Conservation (phyloP, 2,113 vertebrate genomes). For the Empidonax alnorum region DNA sequence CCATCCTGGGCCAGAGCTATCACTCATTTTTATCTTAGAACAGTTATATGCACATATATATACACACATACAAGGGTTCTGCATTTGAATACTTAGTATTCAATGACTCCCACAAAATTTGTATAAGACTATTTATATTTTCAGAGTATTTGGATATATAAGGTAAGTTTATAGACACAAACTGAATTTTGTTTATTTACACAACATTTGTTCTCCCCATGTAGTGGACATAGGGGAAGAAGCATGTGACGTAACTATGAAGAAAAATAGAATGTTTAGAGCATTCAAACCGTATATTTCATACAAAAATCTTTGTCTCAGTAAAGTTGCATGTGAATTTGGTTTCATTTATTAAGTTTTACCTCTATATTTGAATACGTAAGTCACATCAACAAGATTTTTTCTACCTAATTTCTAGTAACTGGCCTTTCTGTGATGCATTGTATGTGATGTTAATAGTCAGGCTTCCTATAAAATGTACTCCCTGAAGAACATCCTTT, state of each 20-base stretch:
- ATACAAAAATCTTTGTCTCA: neutral
- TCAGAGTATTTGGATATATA: neutral
- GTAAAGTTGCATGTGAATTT: neutral
- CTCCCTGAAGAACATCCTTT: neutral
- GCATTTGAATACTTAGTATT: neutral
- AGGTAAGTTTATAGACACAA: neutral
- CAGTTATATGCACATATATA: neutral
- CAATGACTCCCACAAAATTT: neutral
- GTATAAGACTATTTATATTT: neutral
- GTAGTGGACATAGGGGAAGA: neutral
- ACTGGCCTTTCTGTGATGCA: neutral
- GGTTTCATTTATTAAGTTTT: neutral
- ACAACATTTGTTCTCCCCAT: neutral
- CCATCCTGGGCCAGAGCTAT: neutral
- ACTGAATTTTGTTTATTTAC: neutral
- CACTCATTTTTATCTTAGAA: neutral
- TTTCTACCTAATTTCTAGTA: neutral
- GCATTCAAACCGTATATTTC: neutral
- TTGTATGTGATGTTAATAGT: neutral
- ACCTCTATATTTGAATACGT: neutral
- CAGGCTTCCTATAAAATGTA: neutral
- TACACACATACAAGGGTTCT: fast-evolving
- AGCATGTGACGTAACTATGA: neutral
- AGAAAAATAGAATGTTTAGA: neutral
- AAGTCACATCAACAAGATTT: neutral